Conservation (phyloP, 2,113 vertebrate genomes). For the Tragelaphus scriptus region DNA sequence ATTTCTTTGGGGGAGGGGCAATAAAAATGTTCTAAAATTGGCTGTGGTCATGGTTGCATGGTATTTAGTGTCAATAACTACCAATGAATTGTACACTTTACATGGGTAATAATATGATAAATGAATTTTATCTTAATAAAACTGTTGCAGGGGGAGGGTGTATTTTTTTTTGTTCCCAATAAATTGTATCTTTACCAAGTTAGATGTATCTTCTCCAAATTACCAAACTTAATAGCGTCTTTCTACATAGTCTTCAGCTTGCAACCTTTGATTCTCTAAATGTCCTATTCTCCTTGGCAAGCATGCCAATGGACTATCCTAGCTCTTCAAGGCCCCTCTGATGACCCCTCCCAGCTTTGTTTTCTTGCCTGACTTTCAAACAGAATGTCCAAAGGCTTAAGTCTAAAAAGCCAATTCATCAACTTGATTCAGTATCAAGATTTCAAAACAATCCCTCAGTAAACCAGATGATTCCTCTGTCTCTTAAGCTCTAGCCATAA, state of each 20-base stretch:
- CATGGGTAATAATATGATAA: background rate
- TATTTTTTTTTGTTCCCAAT: background rate
- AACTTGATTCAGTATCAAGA: background rate
- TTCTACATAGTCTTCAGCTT: background rate
- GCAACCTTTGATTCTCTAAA: background rate
- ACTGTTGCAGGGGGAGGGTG: background rate
- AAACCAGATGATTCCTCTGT: background rate
- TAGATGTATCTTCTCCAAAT: background rate
- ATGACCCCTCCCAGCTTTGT: background rate
- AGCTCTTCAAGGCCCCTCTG: background rate
- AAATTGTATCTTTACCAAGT: background rate
- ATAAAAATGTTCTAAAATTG: slow-evolving; percentile 30
- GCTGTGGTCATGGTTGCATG: background rate
- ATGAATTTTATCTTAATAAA: slow-evolving; percentile 20
- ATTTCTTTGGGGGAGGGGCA: background rate
- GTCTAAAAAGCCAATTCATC: background rate
- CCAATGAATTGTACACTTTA: background rate
- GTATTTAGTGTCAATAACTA: background rate
- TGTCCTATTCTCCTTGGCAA: background rate
- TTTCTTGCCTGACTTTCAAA: background rate
- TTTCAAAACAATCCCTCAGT: slow-evolving; percentile 19
- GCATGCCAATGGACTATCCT: background rate
- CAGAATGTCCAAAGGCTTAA: background rate
- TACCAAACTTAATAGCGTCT: background rate
- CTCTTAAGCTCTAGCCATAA: background rate